A percentile compares a stretch with the other conserved stretches of the same genome.
These are phyloP conservation scores for Mohoua ochrocephala DNA, from an alignment of 2,113 vertebrate species.

Conservation along the genomic window DNA sequence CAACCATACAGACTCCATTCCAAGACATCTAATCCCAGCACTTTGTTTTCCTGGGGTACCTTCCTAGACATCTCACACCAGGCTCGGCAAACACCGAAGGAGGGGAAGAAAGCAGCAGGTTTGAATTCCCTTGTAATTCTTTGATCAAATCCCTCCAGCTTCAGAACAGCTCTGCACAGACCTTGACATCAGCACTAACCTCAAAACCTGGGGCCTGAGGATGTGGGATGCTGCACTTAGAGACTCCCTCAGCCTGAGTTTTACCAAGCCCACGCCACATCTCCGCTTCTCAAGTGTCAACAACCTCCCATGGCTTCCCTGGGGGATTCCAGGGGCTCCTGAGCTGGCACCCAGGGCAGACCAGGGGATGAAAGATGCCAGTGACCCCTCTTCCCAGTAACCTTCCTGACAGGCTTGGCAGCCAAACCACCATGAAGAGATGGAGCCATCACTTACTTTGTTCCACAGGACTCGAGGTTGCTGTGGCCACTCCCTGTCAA, in stretches of 20 bases:
- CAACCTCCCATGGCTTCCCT: neutral
- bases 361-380: neutral
- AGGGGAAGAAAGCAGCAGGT: neutral
- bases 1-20: neutral
- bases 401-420: neutral
- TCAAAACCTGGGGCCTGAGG: neutral
- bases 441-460: constrained; percentile 75
- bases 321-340: neutral
- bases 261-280: accelerated
- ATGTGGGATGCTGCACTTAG: neutral
- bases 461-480: constrained; percentile 16
- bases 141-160: neutral
- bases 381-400: neutral
- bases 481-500: constrained; percentile 60
- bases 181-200: neutral
- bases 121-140: neutral
- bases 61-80: neutral
- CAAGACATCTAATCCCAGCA: neutral
- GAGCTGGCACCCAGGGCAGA: neutral
- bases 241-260: neutral
- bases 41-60: neutral
- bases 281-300: neutral
- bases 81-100: neutral
- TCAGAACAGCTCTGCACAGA: neutral
- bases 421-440: accelerated